Base-by-base conservation (phyloP, 1,140 invertebrate genomes). In the Drosophila rhopaloa region DNA sequence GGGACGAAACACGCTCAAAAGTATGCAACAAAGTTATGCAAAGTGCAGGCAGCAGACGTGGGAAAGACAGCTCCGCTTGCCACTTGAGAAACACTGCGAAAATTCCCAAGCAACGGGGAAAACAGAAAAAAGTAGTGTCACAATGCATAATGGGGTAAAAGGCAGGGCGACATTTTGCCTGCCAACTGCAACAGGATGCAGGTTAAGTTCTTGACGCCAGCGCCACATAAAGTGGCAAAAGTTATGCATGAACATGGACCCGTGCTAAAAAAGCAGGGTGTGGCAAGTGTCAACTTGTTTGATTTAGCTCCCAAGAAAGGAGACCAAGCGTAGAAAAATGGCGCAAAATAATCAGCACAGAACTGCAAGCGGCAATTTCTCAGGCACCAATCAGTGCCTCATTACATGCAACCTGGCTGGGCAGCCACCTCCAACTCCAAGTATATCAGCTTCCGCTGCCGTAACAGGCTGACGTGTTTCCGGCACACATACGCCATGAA, bases 11-110 rank as follows among this genome's bases (percentile, higher is more conserved):
- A 62, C 68, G 67, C 79, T 70, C 63, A 62, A 66, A 78, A 86
- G 76, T 89, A 86, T 86, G 83, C 83, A 76, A 83, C 76, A 88
- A 86, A 86, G 83, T 86, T 86, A 88, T 86, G 83, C 84, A 86
- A 89, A 88, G 83, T 88, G 83, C 84, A 70, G 66, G 66, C 57
- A 19, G 73, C 56, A 76, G 78, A 75, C 51, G 62, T 55, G 60
- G 40, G 16, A 67, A 70, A 68, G 63, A 66, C 53, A 83, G 74
- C 60, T 57, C 53, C 76, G 60, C 53, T 76, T 81, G 79, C 76
- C 76, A 80, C 83, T 86, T 89, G 75, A 86, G 86, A 86, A 83
- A 80, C 68, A 60, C 67, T 66, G 62, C 60, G 62, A 73, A 67
- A 71, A 76, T 76, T 76, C 68, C 47, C 68, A 51, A 67, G 61